These are phyloP conservation scores for Hypsibius dujardini DNA, from an alignment of 1,140 invertebrate genomes.

Conservation along the genomic window DNA sequence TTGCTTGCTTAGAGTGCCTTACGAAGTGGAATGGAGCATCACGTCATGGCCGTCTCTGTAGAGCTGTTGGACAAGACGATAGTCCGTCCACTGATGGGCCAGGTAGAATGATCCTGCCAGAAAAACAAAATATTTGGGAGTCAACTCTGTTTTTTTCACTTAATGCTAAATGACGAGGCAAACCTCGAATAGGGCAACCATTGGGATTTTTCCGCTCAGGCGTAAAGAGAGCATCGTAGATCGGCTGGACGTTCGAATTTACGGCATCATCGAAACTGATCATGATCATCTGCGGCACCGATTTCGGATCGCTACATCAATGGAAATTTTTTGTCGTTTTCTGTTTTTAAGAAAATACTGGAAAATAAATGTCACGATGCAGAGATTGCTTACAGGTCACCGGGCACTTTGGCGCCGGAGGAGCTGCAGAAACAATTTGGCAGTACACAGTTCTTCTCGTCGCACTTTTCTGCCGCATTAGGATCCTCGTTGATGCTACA, in stretches of 20 bases:
- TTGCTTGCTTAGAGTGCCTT: conserved; percentile 17
- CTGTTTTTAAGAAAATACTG: too few species aligned
- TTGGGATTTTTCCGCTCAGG: conserved; percentile 33
- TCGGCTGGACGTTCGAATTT: conserved; percentile 23
- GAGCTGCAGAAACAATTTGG: conserved; percentile 85
- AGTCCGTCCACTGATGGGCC: conserved; percentile 40
- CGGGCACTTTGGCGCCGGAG: conserved; percentile 52
- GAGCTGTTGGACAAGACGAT: conserved; percentile 37
- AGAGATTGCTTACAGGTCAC: conserved; percentile 29
- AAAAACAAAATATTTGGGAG: too few species aligned
- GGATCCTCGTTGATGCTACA: conserved; percentile 42
- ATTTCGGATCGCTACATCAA: conserved; percentile 26
- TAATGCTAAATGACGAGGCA: conserved; percentile 20
- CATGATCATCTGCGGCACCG: conserved; percentile 29
- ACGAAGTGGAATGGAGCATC: conserved; percentile 38
- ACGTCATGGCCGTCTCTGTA: conserved; percentile 39
- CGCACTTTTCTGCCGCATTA: conserved; percentile 70
- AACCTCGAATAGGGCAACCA: conserved; percentile 38
- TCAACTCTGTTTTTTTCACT: too few species aligned
- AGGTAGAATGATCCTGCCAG: conserved; percentile 33
- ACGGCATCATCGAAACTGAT: conserved; percentile 31
- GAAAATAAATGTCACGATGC: too few species aligned
- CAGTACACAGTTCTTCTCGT: conserved; percentile 62
- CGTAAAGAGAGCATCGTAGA: conserved; percentile 28
- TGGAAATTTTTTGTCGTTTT: too few species aligned